phyloP scores from a whole-genome alignment of 2,888 invertebrate genomes.

The Bombyx huttoni region DNA sequence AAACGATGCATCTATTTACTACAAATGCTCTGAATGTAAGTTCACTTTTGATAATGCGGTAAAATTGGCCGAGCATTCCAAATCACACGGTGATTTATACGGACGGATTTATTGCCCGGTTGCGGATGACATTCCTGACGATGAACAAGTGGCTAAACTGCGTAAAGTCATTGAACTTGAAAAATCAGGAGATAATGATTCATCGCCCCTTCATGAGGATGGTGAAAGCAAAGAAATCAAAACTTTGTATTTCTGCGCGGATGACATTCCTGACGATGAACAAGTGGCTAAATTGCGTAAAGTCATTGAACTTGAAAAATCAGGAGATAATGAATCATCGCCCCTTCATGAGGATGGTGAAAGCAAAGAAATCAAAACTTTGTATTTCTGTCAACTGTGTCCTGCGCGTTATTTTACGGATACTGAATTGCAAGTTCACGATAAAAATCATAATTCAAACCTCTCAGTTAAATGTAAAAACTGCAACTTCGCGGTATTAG shows the following conservation, averaged over 20 bases:
- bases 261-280: conserved; percentile 76
- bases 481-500: conserved; percentile 83
- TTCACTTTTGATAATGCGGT: conserved; percentile 83
- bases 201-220: conserved; percentile 32
- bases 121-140: conserved; percentile 76
- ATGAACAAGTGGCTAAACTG: conserved; percentile 73
- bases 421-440: conserved; percentile 81
- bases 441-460: conserved; percentile 77
- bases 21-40: conserved; percentile 83
- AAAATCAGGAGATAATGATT: conserved; percentile 25
- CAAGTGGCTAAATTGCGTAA: conserved; percentile 67
- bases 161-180: conserved; percentile 51
- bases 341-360: conserved; percentile 33
- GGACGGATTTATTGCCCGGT: conserved; percentile 81
- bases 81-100: conserved; percentile 80
- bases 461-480: conserved; percentile 79
- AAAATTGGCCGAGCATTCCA: conserved; percentile 79
- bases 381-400: conserved; percentile 86
- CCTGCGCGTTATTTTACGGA: conserved; percentile 87
- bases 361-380: conserved; percentile 41
- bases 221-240: conserved; percentile 39
- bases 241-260: conserved; percentile 81
- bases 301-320: conserved; percentile 51
- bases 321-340: conserved; percentile 20
- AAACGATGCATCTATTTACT: conserved; percentile 63